Percentiles rank a stretch among this genome's conserved stretches.
phyloP scores from a whole-genome alignment of 2,797 vertebrate genomes.

The Rachycentron canadum region DNA sequence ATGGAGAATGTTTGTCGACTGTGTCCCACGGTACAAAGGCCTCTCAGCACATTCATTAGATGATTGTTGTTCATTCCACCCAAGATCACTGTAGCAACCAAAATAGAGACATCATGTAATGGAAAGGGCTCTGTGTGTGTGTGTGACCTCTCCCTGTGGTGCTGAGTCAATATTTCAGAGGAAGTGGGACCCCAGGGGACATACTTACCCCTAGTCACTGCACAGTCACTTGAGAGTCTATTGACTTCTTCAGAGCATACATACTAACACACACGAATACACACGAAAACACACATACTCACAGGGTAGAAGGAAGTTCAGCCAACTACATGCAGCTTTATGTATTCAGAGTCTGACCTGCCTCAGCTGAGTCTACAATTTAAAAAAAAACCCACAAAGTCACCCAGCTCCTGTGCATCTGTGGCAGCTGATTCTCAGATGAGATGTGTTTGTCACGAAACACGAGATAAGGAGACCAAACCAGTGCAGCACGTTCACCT shows the following conservation, averaged over 20 bases:
- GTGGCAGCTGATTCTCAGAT: constrained; percentile 1
- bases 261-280: constrained; percentile 11
- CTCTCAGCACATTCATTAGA: constrained; percentile 29
- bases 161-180: constrained; percentile 80
- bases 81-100: constrained; percentile 52
- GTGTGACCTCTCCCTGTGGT: constrained; percentile 63
- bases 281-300: constrained; percentile 16
- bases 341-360: constrained; percentile 31
- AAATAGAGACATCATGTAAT: constrained; percentile 66
- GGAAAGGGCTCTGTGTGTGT: constrained; percentile 60
- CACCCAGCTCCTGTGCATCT: constrained; percentile 18
- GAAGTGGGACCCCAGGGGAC: constrained; percentile 70
- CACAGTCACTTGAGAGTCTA: constrained; percentile 59
- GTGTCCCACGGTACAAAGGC: constrained; percentile 13
- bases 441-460: constrained; percentile 18
- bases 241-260: constrained; percentile 27
- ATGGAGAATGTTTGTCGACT: constrained; percentile 30
- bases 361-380: constrained; percentile 30
- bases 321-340: constrained; percentile 29
- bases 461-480: background rate
- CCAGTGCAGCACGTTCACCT: background rate
- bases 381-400: constrained; percentile 11
- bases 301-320: constrained; percentile 8
- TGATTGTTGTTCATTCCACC: constrained; percentile 43
- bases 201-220: constrained; percentile 61